Evolutionary conservation across 2,888 invertebrate genomes (phyloP), one percentile per base, ranked within the genome.

Genomic region (Aphodius granarius): DNA sequence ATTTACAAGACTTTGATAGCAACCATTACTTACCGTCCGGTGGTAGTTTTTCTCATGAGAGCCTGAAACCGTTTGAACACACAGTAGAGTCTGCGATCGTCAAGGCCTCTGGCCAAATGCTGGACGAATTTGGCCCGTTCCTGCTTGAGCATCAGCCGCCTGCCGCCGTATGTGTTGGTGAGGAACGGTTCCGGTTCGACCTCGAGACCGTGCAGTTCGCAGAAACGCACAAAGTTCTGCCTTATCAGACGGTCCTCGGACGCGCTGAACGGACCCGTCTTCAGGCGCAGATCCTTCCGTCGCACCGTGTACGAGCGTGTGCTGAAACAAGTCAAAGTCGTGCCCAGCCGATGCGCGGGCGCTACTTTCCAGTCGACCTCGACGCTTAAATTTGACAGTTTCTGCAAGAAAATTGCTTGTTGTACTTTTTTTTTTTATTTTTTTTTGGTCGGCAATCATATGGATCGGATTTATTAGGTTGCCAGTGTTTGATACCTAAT

Each of bases 61-160:
- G n/a, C 18, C 23, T 74, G 65, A 22, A 76, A 76, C 64, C 76
- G 74, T 6, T 63, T 72, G 63, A 74, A 74, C 22, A 76, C 74
- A 21, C 74, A 62, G 20, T 62, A 20, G 17, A 76, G 64, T 23
- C 65, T 43, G n/a, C 76, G 71, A 63, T 70, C 63, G 4, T 72
- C 72, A 21, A 76, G 72, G 5, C 72, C 74, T 74, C 62, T 76
- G n/a, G 74, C 76, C 15, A 76, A n/a, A 66, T 74, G 72, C 65
- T 74, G 72, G 5, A 21, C 74, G 70, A 76, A 76, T 18, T 63
- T 72, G n/a, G 66, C 18, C 63, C 72, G 65, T 63, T 76, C 19
- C 16, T n/a, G 64, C 20, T n/a, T n/a, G 19, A n/a, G 65, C 15
- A 76, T 21, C 62, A 76, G 20, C 20, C 17, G 19, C 9, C 6